Base-by-base conservation (phyloP, 1,140 invertebrate genomes). In the Pseudomyrmex concolor region DNA sequence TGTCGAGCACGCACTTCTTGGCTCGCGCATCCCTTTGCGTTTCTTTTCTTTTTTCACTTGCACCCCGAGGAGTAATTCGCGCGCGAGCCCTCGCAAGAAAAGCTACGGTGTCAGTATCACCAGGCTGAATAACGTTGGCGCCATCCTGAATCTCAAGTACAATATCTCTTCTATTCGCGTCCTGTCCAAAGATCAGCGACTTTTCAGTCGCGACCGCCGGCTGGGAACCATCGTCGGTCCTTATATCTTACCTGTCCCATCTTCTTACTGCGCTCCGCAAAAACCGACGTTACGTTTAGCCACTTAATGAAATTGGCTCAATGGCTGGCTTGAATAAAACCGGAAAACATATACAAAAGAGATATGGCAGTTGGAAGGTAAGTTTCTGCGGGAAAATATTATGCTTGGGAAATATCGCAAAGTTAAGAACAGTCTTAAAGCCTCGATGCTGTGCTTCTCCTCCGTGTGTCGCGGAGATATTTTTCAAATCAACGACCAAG, bases 111-210 rank as follows among this genome's bases (percentile, higher is more conserved):
- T 48, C 50, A 64, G 77, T 82, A 84, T 84, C 77, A 84, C 67
- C 77, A 82, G 67, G 77, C 82, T 82, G 82, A 77, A 84, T 84
- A 84, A 82, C 83, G 78, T 51, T 9, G 34, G 43, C 13, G 66
- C 45, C 77, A 82, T 82, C 68, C 78, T 66, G 83, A 85, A 85
- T 83, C 45, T 55, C 84, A 85, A 85, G 70, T 70, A 66, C 78
- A 68, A 74, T 85, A 85, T 83, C 70, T 83, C 70, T 74, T 83
- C 54, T 76, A 51, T 54, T 71, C 80, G 70, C 55, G 70, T 54
- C 34, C 77, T 78, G 80, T 83, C 78, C 84, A 68, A 85, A 73
- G 78, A 85, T 85, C 78, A 82, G 70, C 80, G 78, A 66, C 66
- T 74, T 82, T 83, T 74, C 66, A 82, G 68, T 59, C 54, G 63